Percentiles rank a stretch among this genome's conserved stretches.
phyloP scores from a whole-genome alignment of 2,797 vertebrate species.

The Vultur gryphus region DNA sequence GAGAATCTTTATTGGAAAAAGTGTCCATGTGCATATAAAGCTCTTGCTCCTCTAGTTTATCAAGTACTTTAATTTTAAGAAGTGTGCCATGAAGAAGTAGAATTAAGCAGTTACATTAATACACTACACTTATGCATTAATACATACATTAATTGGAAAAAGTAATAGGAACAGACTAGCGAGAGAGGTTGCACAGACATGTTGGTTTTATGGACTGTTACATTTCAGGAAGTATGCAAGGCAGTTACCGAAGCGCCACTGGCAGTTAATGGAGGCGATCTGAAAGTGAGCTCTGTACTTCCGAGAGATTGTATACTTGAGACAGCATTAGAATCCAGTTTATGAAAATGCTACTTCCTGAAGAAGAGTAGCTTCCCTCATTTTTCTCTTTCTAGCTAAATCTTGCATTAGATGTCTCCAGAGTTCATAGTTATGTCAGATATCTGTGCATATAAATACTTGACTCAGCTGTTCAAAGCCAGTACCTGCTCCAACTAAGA shows the following conservation, averaged over 20 bases:
- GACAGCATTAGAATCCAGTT: not conserved
- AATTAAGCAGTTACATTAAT: not conserved
- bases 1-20: not conserved
- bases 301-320: not conserved
- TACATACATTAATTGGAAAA: not conserved
- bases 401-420: not conserved
- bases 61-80: not conserved
- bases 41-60: not conserved
- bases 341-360: not conserved
- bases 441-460: not conserved
- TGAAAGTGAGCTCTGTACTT: not conserved
- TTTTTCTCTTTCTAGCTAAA: not conserved
- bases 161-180: not conserved
- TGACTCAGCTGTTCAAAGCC: not conserved
- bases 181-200: not conserved
- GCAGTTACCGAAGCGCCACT: not conserved
- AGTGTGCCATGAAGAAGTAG: not conserved
- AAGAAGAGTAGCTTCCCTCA: not conserved
- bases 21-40: not conserved
- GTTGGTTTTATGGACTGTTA: not conserved
- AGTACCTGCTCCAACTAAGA: not conserved
- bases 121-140: not conserved
- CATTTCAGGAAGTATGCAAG: accelerated
- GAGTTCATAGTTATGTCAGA: not conserved
- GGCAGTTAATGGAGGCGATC: not conserved